Evolutionary conservation across 2,888 invertebrate genomes (phyloP), one percentile per base, ranked within the genome.

Genomic region (Glaucopsyche alexis): DNA sequence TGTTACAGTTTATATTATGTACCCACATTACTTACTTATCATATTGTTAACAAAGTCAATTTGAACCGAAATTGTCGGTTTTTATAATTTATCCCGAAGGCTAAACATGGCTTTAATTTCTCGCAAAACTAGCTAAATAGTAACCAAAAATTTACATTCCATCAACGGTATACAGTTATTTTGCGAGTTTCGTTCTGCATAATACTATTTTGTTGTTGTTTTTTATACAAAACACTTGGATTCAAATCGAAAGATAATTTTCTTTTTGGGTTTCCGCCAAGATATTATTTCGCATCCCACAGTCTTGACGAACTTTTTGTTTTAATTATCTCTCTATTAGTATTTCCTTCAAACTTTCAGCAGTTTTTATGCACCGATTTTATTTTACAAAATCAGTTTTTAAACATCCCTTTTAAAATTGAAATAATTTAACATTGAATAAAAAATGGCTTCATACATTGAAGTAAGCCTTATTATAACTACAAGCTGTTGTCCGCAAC

Each of bases 251-350:
- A 11, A 69, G 45, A 49, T 69, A 29, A 69, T 69, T 69, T 69
- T 49, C 69, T 49, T 69, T 69, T 69, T 69, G 69, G 69, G 19
- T 47, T 47, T 69, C 45, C 47, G 69, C 69, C 69, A 69, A 67
- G 45, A 69, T 69, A 69, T 47, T 65, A 14, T 14, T 49, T 38
- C 29, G 47, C 7, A 14, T 6, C 47, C 45, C 49, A 29, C 45
- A 19, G 67, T 69, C 47, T 45, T 67, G 16, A 42, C 45, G 7
- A 49, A 69, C 16, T 60, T 60, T 60, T 38, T 13, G 7, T 38
- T 60, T 60, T 60, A 60, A 60, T 60, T 60, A 60, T 60, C 60
- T 60, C 38, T 29, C 60, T 60, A 60, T 60, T 60, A 60, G 60
- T 60, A 6, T 14, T 60, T 38, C 13, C 19, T 19, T 60, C 29